A percentile compares a stretch with the other conserved stretches of the same genome.
Conservation (phyloP, 2,113 vertebrate genomes). For the Charadrius vociferus region DNA sequence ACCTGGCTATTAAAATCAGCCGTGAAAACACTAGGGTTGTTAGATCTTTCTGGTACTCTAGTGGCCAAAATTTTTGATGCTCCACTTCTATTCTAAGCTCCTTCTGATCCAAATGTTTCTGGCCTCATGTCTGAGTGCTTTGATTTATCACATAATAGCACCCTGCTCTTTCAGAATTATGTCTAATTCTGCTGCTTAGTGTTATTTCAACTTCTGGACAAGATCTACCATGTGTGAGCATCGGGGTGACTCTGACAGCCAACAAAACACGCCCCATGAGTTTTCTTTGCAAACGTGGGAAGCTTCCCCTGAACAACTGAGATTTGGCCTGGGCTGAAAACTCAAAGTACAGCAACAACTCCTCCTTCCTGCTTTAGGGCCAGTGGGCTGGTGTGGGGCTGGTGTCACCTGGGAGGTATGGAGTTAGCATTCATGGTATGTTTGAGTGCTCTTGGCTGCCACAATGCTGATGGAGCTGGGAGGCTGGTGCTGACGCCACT, state of each 20-base stretch:
- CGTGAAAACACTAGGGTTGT: not conserved
- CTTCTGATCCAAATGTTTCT: slow-evolving; percentile 4
- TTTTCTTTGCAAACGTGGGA: not conserved
- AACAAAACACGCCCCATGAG: not conserved
- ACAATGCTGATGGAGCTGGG: not conserved
- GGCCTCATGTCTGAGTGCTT: not conserved
- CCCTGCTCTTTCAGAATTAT: not conserved
- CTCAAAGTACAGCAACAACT: not conserved
- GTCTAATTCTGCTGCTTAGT: not conserved
- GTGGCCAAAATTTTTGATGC: not conserved
- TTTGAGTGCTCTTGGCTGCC: not conserved
- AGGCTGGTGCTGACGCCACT: not conserved
- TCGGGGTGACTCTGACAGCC: not conserved
- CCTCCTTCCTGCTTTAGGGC: not conserved
- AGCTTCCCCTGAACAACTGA: not conserved
- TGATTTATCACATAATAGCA: not conserved
- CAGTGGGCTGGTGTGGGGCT: not conserved
- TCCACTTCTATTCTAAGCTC: not conserved
- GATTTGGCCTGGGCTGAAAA: not conserved
- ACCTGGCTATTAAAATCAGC: not conserved
- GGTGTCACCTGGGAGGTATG: not conserved
- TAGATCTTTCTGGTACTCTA: not conserved
- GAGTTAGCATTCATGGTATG: not conserved
- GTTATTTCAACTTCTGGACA: not conserved
- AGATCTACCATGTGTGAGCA: not conserved